A percentile compares a stretch with the other conserved stretches of the same genome.
These are phyloP conservation scores for Nothoprocta perdicaria DNA, from an alignment of 2,113 vertebrate genomes.

Conservation along the genomic window DNA sequence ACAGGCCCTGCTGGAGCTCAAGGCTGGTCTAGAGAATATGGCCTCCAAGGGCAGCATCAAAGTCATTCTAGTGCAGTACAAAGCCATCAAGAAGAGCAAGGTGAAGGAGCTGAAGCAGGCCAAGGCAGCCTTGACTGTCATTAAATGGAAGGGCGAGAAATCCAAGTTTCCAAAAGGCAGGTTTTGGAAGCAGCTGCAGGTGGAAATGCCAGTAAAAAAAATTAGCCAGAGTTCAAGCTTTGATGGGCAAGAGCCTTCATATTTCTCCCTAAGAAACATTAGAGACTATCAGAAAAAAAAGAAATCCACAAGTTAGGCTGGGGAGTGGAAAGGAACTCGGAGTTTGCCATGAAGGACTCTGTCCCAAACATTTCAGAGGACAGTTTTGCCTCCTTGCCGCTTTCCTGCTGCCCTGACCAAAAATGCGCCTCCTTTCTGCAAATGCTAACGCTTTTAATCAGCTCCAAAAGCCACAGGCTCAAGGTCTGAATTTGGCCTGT, in stretches of 20 bases:
- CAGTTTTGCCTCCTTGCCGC: not conserved
- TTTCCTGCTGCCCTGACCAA: slow-evolving; percentile 1
- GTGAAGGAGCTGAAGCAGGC: slow-evolving; percentile 90
- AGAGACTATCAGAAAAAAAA: slow-evolving; percentile 22
- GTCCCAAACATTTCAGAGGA: not conserved
- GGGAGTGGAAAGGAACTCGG: not conserved
- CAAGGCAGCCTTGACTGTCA: slow-evolving; percentile 84
- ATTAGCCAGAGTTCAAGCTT: slow-evolving; percentile 37
- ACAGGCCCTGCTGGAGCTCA: slow-evolving; percentile 95
- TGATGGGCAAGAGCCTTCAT: slow-evolving; percentile 49
- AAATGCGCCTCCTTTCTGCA: not conserved
- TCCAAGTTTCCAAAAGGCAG: slow-evolving; percentile 86
- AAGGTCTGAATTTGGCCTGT: not conserved
- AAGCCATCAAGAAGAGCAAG: slow-evolving; percentile 83
- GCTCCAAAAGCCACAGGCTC: not conserved
- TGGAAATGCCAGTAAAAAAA: slow-evolving; percentile 88
- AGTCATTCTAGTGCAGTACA: slow-evolving; percentile 94
- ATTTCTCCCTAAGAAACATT: slow-evolving; percentile 60
- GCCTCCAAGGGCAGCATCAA: slow-evolving; percentile 86
- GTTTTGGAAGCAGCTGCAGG: slow-evolving; percentile 93
- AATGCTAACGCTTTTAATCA: not conserved
- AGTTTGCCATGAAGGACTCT: not conserved
- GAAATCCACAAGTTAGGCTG: not conserved
- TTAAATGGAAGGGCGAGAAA: slow-evolving; percentile 94
- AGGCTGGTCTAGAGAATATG: slow-evolving; percentile 92